Evolutionary conservation across 2,113 vertebrate genomes (phyloP).

Genomic region (Nettapus auritus): DNA sequence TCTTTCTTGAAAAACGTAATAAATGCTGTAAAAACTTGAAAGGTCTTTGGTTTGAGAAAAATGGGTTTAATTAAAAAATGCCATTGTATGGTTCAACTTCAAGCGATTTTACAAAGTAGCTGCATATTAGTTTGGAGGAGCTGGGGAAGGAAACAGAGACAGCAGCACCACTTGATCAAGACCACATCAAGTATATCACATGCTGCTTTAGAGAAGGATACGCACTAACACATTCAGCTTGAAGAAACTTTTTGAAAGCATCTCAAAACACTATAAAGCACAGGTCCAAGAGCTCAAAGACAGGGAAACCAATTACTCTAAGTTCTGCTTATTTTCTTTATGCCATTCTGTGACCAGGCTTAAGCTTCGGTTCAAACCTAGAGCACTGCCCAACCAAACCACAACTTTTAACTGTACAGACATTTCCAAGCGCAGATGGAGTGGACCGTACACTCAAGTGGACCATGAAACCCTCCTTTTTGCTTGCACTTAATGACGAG

Average conservation of each 20-base stretch:
- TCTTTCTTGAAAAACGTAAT: neutral
- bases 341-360: neutral
- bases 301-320: neutral
- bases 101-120: neutral
- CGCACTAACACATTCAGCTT: rapidly evolving
- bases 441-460: rapidly evolving
- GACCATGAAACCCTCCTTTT: neutral
- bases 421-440: neutral
- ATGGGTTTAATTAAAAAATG: neutral
- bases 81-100: neutral
- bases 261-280: neutral
- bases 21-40: neutral
- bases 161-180: rapidly evolving
- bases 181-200: neutral
- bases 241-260: neutral
- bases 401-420: neutral
- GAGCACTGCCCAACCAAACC: neutral
- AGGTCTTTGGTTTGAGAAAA: neutral
- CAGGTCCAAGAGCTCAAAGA: neutral
- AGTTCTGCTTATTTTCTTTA: neutral
- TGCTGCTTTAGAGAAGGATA: neutral
- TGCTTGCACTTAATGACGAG: neutral
- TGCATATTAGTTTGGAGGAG: neutral
- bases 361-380: neutral
- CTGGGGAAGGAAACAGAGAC: neutral